Evolutionary conservation across 2,113 vertebrate genomes (phyloP), one percentile per base, ranked within the genome.

Genomic region (Mastomys natalensis): DNA sequence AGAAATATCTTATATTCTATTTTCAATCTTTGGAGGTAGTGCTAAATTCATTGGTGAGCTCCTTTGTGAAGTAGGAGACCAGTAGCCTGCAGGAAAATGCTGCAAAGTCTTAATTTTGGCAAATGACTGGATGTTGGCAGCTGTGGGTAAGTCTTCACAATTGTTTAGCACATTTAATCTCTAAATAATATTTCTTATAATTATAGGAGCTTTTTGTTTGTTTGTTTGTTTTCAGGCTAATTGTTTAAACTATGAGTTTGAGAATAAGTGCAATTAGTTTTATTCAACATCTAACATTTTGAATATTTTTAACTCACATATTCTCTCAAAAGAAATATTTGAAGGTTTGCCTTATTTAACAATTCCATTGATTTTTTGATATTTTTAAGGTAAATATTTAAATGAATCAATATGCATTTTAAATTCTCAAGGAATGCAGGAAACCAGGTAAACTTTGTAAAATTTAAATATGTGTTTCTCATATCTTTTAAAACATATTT

Each of bases 141-240:
- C 98, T 98, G 73, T 98, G 98, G 99, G 99, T 99, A 98, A 99
- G 99, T 99, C 97, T 97, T 94, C 97, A 37, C 95, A 95, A 93
- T 97, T 92, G 96, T 97, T 96, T 72, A 97, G 91, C 55, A 85
- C 96, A 87, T 2, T 0, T 97, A 91, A 89, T 98, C 95, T 98
- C 55, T 97, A 90, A 95, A 95, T 89, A 92, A 34, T 81, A 95
- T 76, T 48, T 62, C 91, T 29, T 62, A 4, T 72, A 45, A 12
- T 37, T 31, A 90, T 73, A 31, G 6, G 4, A 72, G n/a, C n/a
- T n/a, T 45, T 60, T 97, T 22, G 3, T 73, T 40, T 15, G 10
- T 51, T 51, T 51, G 62, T 10, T 70, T 97, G 97, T 68, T 13
- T 94, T 94, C 93, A 95, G 91, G 73, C 2, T 94, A 93, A 91